Evolutionary conservation across 2,113 vertebrate species (phyloP).

Genomic region (Pomatostomus ruficeps): DNA sequence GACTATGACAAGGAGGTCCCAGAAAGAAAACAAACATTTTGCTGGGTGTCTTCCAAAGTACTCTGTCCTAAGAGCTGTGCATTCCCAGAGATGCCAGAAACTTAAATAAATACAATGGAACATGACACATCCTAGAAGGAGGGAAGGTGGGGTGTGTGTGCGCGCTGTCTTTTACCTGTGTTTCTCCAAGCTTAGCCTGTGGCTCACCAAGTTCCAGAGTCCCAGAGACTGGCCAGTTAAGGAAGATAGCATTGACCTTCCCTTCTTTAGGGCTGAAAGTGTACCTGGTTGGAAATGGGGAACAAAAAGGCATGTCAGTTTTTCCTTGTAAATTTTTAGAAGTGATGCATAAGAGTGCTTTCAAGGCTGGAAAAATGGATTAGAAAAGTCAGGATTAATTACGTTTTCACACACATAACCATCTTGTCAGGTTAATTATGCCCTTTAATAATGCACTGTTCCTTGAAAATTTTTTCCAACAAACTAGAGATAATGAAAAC

Average conservation of each 20-base stretch:
- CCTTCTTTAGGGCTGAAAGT: conserved; percentile 76
- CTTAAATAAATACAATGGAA: neutral
- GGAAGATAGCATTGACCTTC: conserved; percentile 80
- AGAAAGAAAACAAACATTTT: neutral
- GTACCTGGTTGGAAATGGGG: conserved; percentile 77
- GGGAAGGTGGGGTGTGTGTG: too few relatives aligned
- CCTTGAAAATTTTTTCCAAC: neutral
- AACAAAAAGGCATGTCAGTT: neutral
- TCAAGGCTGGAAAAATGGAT: neutral
- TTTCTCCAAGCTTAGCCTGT: conserved; percentile 52
- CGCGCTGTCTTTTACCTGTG: conserved; percentile 72
- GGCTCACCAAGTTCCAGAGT: conserved; percentile 79
- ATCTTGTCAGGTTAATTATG: neutral
- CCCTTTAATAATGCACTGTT: neutral
- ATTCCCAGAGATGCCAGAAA: neutral
- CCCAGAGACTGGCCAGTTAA: conserved; percentile 81
- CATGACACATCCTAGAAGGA: neutral
- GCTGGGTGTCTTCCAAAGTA: neutral
- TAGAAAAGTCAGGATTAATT: neutral
- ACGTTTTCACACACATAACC: neutral
- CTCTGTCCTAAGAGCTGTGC: neutral
- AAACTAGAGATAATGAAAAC: neutral
- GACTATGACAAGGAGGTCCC: neutral
- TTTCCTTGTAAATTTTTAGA: neutral
- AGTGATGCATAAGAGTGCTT: neutral